Conservation (phyloP, 2,888 invertebrate genomes). For the Drosophila histrio region DNA sequence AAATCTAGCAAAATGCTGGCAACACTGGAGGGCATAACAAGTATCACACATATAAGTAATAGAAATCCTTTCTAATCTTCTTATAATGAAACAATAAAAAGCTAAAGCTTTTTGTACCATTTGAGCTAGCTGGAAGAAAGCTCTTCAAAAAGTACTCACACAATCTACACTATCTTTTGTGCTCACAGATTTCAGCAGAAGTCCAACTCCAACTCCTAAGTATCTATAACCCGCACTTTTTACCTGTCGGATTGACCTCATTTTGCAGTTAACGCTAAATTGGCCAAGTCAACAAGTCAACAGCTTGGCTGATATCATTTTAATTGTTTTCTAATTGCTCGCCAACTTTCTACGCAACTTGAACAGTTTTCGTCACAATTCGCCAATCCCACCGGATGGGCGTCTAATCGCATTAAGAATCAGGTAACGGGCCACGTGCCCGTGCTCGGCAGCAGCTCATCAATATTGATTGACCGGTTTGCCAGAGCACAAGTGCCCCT, state of each 20-base stretch:
- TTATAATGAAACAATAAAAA: too few relatives aligned
- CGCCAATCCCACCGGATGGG: neutral
- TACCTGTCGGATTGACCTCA: conserved; percentile 49
- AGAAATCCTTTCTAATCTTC: neutral
- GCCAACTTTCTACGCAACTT: conserved; percentile 39
- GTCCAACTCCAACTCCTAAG: too few relatives aligned
- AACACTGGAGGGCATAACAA: too few relatives aligned
- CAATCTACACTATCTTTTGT: neutral
- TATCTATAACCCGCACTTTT: neutral
- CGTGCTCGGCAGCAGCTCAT: conserved; percentile 43
- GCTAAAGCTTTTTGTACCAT: neutral
- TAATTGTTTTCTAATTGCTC: conserved; percentile 74
- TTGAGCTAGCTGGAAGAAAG: neutral
- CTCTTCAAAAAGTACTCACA: neutral
- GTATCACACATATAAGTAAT: too few relatives aligned
- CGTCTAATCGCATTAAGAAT: conserved; percentile 35
- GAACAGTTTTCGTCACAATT: neutral
- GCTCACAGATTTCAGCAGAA: neutral
- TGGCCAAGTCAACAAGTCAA: conserved; percentile 12
- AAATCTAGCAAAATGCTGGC: too few relatives aligned
- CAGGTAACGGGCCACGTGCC: conserved; percentile 14
- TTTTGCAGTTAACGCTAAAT: conserved; percentile 21
- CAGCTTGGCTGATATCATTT: conserved; percentile 52
- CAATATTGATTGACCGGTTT: conserved; percentile 50
- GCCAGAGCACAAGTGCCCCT: neutral